Base-by-base conservation (phyloP, 2,888 invertebrate genomes). In the Plebejus melissa region DNA sequence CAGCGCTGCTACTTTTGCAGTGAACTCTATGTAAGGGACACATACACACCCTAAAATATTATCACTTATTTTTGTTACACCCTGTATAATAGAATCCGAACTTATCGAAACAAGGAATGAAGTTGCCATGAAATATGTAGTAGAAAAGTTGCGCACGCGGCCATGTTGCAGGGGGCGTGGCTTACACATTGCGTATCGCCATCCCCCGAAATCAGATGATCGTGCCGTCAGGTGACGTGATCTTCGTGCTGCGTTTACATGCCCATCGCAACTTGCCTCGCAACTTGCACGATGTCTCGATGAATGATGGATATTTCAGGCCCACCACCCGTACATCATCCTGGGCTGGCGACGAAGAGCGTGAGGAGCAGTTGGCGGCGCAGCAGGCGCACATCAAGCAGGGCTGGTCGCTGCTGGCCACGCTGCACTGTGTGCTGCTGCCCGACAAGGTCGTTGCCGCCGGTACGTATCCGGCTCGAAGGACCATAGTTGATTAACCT, bases 331-430 rank as follows among this genome's bases (percentile, higher is more conserved):
- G 94, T 38, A 94, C 95, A 1, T 88, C 95, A 0, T 94, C 94
- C 1, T 96, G 96, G 95, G 96, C 95, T 38, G 95, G 95, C 0
- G 96, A 97, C 80, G 97, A 97, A 83, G 97, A 97, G 82, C 95
- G 96, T 9, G 98, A 97, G 84, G 97, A 98, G 83, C 95, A 96
- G 83, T 94, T 96, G 79, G 97, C 97, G 0, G 97, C 97, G 2
- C 98, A 98, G 82, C 98, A 98, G 85, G 97, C 97, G 0, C 98
- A 98, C 88, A 98, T 98, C 81, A 99, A 98, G 88, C 98, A 99
- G 87, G 99, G 99, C 79, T 99, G 99, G 99, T 98, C 98, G 38
- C 94, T 99, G 32, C 93, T 99, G 76, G 99, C 99, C 0, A 98
- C 99, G 0, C 94, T 99, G 74, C 99, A 99, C 89, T 99, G 99